Evolutionary conservation across 2,797 vertebrate species (phyloP).

Genomic region (Ammospiza maritima): DNA sequence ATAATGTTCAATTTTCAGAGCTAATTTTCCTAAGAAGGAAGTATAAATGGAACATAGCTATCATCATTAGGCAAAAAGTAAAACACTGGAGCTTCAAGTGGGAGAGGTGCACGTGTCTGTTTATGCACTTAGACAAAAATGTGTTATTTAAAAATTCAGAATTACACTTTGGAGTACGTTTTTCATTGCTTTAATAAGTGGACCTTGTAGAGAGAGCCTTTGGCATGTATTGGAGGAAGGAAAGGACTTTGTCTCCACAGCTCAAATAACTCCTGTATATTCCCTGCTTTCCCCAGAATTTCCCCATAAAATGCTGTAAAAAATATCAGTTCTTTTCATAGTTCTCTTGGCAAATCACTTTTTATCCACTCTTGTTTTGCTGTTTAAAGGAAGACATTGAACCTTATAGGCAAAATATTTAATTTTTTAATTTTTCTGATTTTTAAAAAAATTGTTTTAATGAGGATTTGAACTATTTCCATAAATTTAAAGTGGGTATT

Average conservation of each 20-base stretch:
- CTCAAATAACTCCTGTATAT: neutral
- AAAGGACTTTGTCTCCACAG: neutral
- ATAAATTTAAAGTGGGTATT: neutral
- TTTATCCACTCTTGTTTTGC: neutral
- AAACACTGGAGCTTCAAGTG: neutral
- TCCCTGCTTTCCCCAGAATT: neutral
- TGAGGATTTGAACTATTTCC: neutral
- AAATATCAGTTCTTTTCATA: neutral
- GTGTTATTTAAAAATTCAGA: neutral
- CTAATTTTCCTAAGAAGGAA: neutral
- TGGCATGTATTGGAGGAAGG: neutral
- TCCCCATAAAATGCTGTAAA: neutral
- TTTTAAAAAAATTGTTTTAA: neutral
- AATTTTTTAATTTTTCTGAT: neutral
- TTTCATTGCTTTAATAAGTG: neutral
- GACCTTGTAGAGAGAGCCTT: neutral
- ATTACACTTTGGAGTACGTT: neutral
- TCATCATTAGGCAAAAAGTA: neutral
- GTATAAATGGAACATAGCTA: neutral
- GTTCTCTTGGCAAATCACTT: neutral
- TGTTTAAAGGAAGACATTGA: neutral
- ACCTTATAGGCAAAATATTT: neutral
- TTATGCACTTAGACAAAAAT: neutral
- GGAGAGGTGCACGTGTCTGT: neutral
- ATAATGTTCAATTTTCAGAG: neutral